Conservation (phyloP, 2,888 invertebrate species). For the Drosophila nr. fundita region DNA sequence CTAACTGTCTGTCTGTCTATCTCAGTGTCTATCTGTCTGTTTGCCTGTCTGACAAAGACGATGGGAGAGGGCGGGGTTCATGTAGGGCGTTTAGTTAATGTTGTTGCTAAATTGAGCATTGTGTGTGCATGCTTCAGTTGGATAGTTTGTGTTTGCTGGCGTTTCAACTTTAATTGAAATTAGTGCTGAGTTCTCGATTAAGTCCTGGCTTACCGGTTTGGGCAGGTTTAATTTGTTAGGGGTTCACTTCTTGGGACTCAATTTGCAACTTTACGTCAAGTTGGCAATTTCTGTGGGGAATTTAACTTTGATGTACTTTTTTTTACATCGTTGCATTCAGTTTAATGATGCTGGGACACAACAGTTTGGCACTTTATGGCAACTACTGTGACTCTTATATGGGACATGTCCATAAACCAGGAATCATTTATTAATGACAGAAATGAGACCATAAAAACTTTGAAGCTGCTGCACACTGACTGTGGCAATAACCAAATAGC, state of each 20-base stretch:
- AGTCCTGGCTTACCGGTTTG: constrained; percentile 41
- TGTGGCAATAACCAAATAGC: constrained; percentile 50
- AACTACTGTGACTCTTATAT: background rate
- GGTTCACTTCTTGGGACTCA: background rate
- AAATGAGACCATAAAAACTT: constrained; percentile 48
- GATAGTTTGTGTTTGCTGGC: constrained; percentile 46
- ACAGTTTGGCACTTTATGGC: constrained; percentile 12
- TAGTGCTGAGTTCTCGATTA: constrained; percentile 71
- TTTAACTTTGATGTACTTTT: constrained; percentile 18
- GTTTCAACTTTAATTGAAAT: constrained; percentile 76
- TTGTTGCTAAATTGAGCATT: constrained; percentile 69
- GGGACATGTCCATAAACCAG: constrained; percentile 15
- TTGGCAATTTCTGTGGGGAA: constrained; percentile 22
- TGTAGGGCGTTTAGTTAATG: constrained; percentile 61
- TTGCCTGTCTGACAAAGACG: background rate
- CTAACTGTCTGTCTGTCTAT: constrained; percentile 2
- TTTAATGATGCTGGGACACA: constrained; percentile 21
- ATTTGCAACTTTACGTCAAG: constrained; percentile 31
- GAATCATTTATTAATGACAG: constrained; percentile 65
- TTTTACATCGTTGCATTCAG: background rate
- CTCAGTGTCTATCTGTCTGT: background rate
- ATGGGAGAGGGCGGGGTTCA: constrained; percentile 4
- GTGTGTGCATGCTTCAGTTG: constrained; percentile 18
- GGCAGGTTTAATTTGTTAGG: constrained; percentile 11
- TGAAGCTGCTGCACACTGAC: constrained; percentile 12